A percentile compares a stretch with the other conserved stretches of the same genome.
These are phyloP conservation scores for Setophaga petechia DNA, from an alignment of 2,113 vertebrate genomes.

Conservation along the genomic window DNA sequence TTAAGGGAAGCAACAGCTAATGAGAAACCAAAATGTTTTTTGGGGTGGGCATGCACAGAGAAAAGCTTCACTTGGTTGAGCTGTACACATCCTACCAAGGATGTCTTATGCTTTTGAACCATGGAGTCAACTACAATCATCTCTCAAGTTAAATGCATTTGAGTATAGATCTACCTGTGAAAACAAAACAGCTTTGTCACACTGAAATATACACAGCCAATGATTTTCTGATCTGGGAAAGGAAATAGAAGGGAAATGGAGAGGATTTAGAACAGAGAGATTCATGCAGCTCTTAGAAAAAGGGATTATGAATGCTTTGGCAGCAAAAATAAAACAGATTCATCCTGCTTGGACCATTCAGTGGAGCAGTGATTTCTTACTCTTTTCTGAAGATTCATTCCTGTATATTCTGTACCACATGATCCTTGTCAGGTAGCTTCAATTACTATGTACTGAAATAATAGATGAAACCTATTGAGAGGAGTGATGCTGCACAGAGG, in stretches of 20 bases:
- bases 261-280: not conserved
- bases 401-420: not conserved
- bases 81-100: fast-evolving
- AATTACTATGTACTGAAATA: not conserved
- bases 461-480: not conserved
- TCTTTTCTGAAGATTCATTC: not conserved
- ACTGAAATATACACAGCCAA: not conserved
- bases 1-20: not conserved
- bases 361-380: not conserved
- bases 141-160: not conserved
- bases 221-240: not conserved
- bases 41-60: not conserved
- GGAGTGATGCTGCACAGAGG: not conserved
- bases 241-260: not conserved
- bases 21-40: not conserved
- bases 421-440: not conserved
- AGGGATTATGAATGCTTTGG: not conserved
- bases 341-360: not conserved
- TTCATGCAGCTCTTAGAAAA: not conserved
- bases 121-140: not conserved
- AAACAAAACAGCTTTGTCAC: not conserved
- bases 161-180: not conserved
- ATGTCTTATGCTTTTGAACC: not conserved
- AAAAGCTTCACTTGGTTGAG: not conserved
- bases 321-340: not conserved